phyloP scores from a whole-genome alignment of 2,888 invertebrate genomes.

The Ophraella communa region DNA sequence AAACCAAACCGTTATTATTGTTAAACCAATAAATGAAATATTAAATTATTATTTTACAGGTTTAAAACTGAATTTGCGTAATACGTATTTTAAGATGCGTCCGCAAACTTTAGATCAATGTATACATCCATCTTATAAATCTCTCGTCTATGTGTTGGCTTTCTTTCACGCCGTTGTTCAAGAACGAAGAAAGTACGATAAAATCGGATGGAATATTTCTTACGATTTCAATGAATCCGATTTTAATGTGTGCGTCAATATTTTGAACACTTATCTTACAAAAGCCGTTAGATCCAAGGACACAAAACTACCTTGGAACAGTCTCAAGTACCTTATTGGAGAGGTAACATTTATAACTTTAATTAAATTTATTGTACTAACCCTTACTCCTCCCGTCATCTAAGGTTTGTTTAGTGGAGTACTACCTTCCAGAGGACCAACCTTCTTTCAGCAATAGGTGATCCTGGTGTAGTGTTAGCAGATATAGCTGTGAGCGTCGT shows the following conservation, averaged over 20 bases:
- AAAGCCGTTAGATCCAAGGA: conserved; percentile 68
- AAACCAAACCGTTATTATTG: too few species aligned
- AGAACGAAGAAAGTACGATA: conserved; percentile 91
- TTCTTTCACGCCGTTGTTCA: conserved; percentile 95
- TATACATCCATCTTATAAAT: conserved; percentile 76
- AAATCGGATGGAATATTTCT: conserved; percentile 90
- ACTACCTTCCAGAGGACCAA: too few species aligned
- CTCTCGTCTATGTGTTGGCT: conserved; percentile 85
- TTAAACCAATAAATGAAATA: too few species aligned
- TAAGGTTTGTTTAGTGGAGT: too few species aligned
- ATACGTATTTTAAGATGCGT: conserved; percentile 87
- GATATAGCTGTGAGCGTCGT: too few species aligned
- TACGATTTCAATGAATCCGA: conserved; percentile 95
- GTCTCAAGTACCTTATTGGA: conserved; percentile 89
- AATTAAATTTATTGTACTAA: too few species aligned
- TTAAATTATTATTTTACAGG: conserved; percentile 62
- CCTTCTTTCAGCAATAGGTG: too few species aligned
- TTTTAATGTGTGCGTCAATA: conserved; percentile 86
- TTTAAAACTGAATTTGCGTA: conserved; percentile 84
- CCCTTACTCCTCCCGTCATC: too few species aligned
- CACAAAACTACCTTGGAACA: conserved; percentile 83
- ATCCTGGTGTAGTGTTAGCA: too few species aligned
- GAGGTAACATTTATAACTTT: too few species aligned
- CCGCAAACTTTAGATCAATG: conserved; percentile 76
- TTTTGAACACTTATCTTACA: conserved; percentile 83